These are phyloP conservation scores for Ctenicera cuprea DNA, from an alignment of 2,888 invertebrate species.

Conservation along the genomic window DNA sequence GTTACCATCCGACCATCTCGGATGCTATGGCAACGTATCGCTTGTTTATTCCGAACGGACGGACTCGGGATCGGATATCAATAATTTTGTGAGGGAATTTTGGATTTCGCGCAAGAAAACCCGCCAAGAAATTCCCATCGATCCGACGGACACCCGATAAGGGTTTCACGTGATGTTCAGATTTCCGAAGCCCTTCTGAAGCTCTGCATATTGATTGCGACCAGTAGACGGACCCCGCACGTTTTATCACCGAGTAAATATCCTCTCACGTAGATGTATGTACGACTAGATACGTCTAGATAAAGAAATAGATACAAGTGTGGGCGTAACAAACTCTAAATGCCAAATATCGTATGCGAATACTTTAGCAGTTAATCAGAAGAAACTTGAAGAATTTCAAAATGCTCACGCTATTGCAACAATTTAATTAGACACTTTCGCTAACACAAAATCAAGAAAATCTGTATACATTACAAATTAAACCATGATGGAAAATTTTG, in stretches of 20 bases:
- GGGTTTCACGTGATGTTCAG: slow-evolving; percentile 55
- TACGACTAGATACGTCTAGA: slow-evolving; percentile 16
- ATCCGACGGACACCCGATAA: slow-evolving; percentile 51
- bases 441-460: no score
- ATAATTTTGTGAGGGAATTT: slow-evolving; percentile 53
- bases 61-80: slow-evolving; percentile 58
- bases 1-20: slow-evolving; percentile 64
- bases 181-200: slow-evolving; percentile 60
- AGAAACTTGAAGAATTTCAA: no score
- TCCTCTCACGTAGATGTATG: slow-evolving; percentile 10
- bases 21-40: slow-evolving; percentile 68
- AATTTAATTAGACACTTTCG: no score
- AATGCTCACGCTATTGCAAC: no score
- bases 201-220: slow-evolving; percentile 61
- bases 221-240: slow-evolving; percentile 49
- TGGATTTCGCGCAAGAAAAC: slow-evolving; percentile 49
- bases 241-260: slow-evolving; percentile 46
- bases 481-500: no score
- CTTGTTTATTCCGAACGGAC: slow-evolving; percentile 56
- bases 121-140: slow-evolving; percentile 51
- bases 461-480: no score
- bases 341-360: no score
- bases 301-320: neutral
- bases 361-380: no score
- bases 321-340: slow-evolving; percentile 1